phyloP scores from a whole-genome alignment of 2,113 vertebrate genomes.

The Melanerpes aurifrons region DNA sequence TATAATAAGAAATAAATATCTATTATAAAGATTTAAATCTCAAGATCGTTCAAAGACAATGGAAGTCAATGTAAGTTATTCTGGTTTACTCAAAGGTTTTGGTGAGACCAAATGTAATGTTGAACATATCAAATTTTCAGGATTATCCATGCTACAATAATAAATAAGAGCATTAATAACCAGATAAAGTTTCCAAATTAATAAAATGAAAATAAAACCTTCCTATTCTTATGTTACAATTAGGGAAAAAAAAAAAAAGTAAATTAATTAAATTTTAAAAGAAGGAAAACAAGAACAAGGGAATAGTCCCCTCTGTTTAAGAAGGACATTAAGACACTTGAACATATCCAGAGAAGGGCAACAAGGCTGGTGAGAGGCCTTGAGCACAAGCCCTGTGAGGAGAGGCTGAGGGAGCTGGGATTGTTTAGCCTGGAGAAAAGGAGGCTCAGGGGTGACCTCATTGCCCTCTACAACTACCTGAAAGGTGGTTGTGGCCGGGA shows the following conservation, averaged over 20 bases:
- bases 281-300: neutral
- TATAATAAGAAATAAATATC: neutral
- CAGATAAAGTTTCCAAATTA: neutral
- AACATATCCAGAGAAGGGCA: too few species aligned
- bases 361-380: too few species aligned
- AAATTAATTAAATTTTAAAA: neutral
- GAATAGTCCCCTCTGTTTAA: neutral
- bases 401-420: too few species aligned
- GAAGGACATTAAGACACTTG: too few species aligned
- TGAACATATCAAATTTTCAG: neutral
- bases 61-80: neutral
- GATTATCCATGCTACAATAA: neutral
- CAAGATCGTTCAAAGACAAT: rapidly evolving
- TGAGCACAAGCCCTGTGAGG: too few species aligned
- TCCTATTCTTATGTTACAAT: neutral
- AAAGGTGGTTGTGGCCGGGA: too few species aligned
- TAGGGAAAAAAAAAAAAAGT: neutral
- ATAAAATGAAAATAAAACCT: neutral
- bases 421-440: too few species aligned
- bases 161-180: neutral
- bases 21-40: neutral
- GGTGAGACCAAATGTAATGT: neutral
- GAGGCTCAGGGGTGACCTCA: too few species aligned
- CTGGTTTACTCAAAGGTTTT: neutral
- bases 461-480: too few species aligned